A percentile compares a stretch with the other conserved stretches of the same genome.
phyloP scores from a whole-genome alignment of 1,140 invertebrate genomes.

The Amyelois transitella region DNA sequence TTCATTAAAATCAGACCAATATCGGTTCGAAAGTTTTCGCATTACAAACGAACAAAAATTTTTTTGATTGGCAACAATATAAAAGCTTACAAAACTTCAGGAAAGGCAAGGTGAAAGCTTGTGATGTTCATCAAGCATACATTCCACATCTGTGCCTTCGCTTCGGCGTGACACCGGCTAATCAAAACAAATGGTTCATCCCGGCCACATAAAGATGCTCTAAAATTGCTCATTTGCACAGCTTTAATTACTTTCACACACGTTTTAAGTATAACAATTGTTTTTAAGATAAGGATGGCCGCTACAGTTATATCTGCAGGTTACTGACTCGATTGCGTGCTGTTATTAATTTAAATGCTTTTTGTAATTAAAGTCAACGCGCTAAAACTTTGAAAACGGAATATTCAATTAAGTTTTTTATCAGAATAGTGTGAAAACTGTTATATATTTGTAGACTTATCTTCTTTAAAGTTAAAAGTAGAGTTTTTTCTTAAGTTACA shows the following conservation, averaged over 20 bases:
- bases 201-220: slow-evolving; percentile 6
- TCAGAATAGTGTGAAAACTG: too few relatives aligned
- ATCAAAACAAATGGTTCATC: neutral
- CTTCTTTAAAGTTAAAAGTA: too few relatives aligned
- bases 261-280: slow-evolving; percentile 14
- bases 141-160: too few relatives aligned
- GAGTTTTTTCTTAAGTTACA: too few relatives aligned
- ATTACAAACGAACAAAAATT: too few relatives aligned
- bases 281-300: slow-evolving; percentile 7
- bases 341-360: neutral
- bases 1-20: too few relatives aligned
- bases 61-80: too few relatives aligned
- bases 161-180: neutral
- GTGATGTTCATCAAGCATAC: too few relatives aligned
- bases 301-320: neutral
- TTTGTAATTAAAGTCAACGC: neutral
- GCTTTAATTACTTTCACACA: slow-evolving; percentile 25
- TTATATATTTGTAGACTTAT: too few relatives aligned
- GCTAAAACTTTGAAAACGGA: neutral
- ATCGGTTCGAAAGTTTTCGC: too few relatives aligned
- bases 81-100: too few relatives aligned
- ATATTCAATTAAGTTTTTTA: neutral
- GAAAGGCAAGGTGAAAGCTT: too few relatives aligned
- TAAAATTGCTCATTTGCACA: slow-evolving; percentile 12
- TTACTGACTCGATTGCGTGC: slow-evolving; percentile 11